Evolutionary conservation across 2,888 invertebrate genomes (phyloP), one percentile per base, ranked within the genome.

Genomic region (Ectemnius lituratus): DNA sequence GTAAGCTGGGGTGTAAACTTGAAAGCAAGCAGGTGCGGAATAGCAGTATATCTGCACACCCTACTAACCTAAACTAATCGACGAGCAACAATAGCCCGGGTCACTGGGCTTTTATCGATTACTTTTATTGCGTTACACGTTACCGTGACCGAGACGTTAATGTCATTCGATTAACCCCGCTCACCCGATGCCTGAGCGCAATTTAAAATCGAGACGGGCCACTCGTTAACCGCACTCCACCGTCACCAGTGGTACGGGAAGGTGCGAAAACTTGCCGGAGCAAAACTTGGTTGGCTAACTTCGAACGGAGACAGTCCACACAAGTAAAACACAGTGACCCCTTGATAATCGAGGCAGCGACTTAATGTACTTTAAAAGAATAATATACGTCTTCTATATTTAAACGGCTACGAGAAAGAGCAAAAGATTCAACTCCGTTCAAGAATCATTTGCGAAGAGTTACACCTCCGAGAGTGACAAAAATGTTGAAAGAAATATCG

Each of bases 101-200:
- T 82, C 82, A 73, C 74, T 59, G 75, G 76, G 78, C 79, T 79
- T 84, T 80, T 79, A 84, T 84, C 84, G 85, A 85, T 85, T 82
- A 77, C 75, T 78, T 83, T 82, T 81, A 83, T 83, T 79, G 74
- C 79, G 76, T 83, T 85, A 84, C 78, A 77, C 79, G 76, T 79
- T 64, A 73, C 76, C 59, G 58, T 66, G 56, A 45, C 67, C 73
- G 64, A 65, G 73, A 78, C 73, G 56, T 73, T 81, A 80, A 84
- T 80, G 69, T 70, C 67, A 57, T 76, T 79, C 71, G 76, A 83
- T 84, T 84, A 76, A 70, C 75, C 73, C 52, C 58, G 52, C 52
- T 62, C 67, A 20, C 57, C 64, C 37, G 61, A 69, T 66, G 52
- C 66, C 27, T 46, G 52, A 23, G 72, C 74, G 76, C 66, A 75